phyloP scores from a whole-genome alignment of 2,888 invertebrate genomes.

The Aproaerema taeniolella region DNA sequence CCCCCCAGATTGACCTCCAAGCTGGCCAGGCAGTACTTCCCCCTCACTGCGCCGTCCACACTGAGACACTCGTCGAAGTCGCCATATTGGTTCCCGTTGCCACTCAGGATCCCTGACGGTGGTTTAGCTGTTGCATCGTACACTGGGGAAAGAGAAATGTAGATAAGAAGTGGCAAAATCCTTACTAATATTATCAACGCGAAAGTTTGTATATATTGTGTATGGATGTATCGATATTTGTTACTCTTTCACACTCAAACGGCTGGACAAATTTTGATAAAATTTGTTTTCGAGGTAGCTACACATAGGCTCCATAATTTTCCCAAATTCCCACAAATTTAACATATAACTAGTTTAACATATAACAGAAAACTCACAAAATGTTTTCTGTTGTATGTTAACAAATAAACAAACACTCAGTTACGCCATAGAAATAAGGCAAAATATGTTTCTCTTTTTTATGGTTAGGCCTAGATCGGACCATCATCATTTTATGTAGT shows the following conservation, averaged over 20 bases:
- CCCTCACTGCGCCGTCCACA: conserved; percentile 71
- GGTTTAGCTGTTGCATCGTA: conserved; percentile 84
- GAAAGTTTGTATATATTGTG: not conserved
- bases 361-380: not conserved
- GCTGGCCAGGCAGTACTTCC: conserved; percentile 81
- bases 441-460: not conserved
- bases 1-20: conserved; percentile 59
- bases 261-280: not conserved
- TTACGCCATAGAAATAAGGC: not conserved
- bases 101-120: conserved; percentile 81
- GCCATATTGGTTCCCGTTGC: conserved; percentile 83
- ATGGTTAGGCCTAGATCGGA: too few relatives aligned
- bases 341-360: not conserved
- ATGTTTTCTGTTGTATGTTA: not conserved
- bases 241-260: not conserved
- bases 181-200: not conserved
- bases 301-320: not conserved
- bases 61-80: conserved; percentile 83
- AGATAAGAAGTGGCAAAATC: too few relatives aligned
- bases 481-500: too few relatives aligned
- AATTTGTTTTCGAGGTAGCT: not conserved
- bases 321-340: too few relatives aligned
- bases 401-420: not conserved
- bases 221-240: not conserved
- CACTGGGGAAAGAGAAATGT: too few relatives aligned